A percentile compares a stretch with the other conserved stretches of the same genome.
Evolutionary conservation across 2,113 vertebrate species (phyloP).

Genomic region (Ptilorrhoa leucosticta): DNA sequence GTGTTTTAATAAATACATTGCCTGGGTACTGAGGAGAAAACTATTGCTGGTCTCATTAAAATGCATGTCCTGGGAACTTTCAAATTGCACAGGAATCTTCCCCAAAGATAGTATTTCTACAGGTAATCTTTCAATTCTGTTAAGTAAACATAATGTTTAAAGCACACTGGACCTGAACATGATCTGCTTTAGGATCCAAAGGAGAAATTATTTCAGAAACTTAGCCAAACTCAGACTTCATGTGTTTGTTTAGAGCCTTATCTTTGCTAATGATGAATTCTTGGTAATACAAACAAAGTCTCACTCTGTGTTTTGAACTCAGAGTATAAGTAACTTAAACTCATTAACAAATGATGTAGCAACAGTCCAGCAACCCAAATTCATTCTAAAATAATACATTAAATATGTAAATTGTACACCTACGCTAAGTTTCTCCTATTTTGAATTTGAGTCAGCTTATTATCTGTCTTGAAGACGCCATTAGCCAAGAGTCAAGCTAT

Average conservation of each 20-base stretch:
- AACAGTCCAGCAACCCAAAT: not conserved
- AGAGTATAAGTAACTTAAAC: not conserved
- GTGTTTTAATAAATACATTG: not conserved
- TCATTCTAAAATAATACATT: not conserved
- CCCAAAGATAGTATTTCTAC: not conserved
- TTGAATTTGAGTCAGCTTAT: not conserved
- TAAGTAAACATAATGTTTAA: not conserved
- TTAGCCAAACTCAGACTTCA: not conserved
- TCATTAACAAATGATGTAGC: not conserved
- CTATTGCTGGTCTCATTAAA: not conserved
- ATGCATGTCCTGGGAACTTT: not conserved
- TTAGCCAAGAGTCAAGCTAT: fast-evolving
- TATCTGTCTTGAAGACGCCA: not conserved
- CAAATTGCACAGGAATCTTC: not conserved
- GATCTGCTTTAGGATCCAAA: not conserved
- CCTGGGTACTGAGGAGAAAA: not conserved
- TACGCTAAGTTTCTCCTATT: not conserved
- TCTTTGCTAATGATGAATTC: not conserved
- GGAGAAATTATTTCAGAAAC: not conserved
- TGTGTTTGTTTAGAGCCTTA: not conserved
- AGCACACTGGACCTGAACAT: not conserved
- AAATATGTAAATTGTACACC: not conserved
- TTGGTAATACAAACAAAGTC: not conserved
- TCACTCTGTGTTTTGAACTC: not conserved
- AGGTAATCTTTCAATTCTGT: not conserved